These are phyloP conservation scores for Zaprionus obscuricornis DNA, from an alignment of 2,888 invertebrate species.

Conservation along the genomic window DNA sequence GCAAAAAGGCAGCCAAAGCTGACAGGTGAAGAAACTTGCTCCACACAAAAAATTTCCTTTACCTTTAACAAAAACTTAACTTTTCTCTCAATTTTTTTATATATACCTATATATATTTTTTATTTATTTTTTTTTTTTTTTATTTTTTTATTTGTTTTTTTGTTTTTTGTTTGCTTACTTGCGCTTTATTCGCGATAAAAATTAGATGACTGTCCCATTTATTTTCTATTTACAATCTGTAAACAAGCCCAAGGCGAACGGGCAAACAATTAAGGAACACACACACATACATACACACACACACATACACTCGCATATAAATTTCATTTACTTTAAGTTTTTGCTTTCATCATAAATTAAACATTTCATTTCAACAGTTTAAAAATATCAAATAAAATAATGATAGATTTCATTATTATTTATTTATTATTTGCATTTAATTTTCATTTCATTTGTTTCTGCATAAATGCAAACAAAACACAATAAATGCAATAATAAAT, in stretches of 20 bases:
- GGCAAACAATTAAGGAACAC: constrained; percentile 38
- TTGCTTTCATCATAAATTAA: too few relatives aligned
- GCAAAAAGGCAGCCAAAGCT: constrained; percentile 49
- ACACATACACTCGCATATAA: too few relatives aligned
- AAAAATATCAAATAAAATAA: too few relatives aligned
- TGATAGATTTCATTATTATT: too few relatives aligned
- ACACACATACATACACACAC: too few relatives aligned
- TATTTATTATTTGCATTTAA: too few relatives aligned
- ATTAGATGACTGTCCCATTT: constrained; percentile 50
- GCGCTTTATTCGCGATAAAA: constrained; percentile 41
- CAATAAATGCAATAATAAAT: too few relatives aligned
- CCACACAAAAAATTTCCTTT: constrained; percentile 42
- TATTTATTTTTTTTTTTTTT: background rate
- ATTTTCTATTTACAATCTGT: constrained; percentile 54
- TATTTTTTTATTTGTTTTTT: background rate
- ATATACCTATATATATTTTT: background rate
- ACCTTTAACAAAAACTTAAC: too few relatives aligned
- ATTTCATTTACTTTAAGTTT: too few relatives aligned
- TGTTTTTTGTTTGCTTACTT: background rate
- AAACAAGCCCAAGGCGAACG: constrained; percentile 32
- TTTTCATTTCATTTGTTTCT: too few relatives aligned
- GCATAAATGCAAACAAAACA: too few relatives aligned
- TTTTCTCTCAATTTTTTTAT: background rate
- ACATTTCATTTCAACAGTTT: too few relatives aligned
- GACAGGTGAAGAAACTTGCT: constrained; percentile 44